These are phyloP conservation scores for Eudemis profundana DNA, from an alignment of 2,888 invertebrate genomes.

Conservation along the genomic window DNA sequence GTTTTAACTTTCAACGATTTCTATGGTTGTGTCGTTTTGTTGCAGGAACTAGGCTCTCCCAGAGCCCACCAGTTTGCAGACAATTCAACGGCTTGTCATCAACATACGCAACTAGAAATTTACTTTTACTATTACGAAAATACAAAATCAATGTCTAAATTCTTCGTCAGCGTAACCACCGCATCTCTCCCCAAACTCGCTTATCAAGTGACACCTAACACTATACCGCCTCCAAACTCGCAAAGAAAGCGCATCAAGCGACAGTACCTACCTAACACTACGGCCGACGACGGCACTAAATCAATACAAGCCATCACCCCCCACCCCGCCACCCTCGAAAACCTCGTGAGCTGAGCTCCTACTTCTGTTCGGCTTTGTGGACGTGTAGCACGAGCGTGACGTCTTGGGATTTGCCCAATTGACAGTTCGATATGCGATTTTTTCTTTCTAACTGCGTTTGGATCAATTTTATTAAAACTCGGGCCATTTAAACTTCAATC, in stretches of 20 bases:
- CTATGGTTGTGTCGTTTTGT: background rate
- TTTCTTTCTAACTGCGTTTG: slow-evolving; percentile 11
- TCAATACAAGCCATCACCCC: slow-evolving; percentile 86
- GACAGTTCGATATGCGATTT: slow-evolving; percentile 74
- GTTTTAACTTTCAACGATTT: too few species aligned
- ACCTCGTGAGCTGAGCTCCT: slow-evolving; percentile 85
- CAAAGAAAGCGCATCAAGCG: slow-evolving; percentile 84
- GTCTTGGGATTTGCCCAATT: slow-evolving; percentile 83
- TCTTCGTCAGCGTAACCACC: slow-evolving; percentile 1
- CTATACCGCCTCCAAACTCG: slow-evolving; percentile 4
- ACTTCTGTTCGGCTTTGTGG: slow-evolving; percentile 85
- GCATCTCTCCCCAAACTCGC: slow-evolving; percentile 27
- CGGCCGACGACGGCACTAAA: slow-evolving; percentile 86
- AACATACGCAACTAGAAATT: background rate
- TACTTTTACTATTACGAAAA: background rate
- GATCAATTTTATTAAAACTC: background rate
- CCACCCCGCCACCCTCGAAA: slow-evolving; percentile 79
- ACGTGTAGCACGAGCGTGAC: slow-evolving; percentile 79
- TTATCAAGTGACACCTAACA: slow-evolving; percentile 3
- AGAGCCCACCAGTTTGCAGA: background rate
- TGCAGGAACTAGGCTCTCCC: background rate
- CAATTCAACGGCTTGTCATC: background rate
- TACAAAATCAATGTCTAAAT: background rate
- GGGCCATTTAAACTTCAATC: background rate
- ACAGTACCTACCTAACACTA: slow-evolving; percentile 78